Evolutionary conservation across 2,113 vertebrate species (phyloP), one percentile per base, ranked within the genome.

Genomic region (Arizona elegans): DNA sequence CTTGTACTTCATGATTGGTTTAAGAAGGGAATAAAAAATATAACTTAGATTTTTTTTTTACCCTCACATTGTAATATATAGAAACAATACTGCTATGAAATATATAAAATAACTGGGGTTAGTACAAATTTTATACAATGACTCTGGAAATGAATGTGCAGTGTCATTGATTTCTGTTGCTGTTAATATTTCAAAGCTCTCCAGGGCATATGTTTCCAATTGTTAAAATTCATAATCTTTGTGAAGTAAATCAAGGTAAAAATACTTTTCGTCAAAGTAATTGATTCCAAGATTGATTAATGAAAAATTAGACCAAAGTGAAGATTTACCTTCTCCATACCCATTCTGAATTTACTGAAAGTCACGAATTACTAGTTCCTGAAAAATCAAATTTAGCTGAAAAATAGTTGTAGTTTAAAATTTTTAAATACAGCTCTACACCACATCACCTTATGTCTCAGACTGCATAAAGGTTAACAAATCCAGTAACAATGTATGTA

Each of bases 1-100:
- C 96, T 97, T 97, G 90, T 96, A 92, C 19, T 96, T 97, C 95
- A 97, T 94, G 96, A 94, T 89, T 95, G 86, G 97, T 96, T 96
- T 95, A 86, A 95, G 93, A 92, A 91, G 94, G 75, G 17, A 81
- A 81, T 81, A 38, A 95, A 88, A 50, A 33, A 58, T 55, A 93
- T 87, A 92, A 86, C 88, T 19, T 62, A 54, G n/a, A 17, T 10
- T 56, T 11, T 81, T 11, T 81, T 92, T 95, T 81, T 91, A 75
- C 0, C 4, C 53, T 94, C 95, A 53, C 55, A 12, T 85, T 94
- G 15, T 70, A 90, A 50, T 62, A 58, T 96, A 89, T 90, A 70
- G 38, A 88, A 92, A 94, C 94, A 94, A 85, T 91, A 92, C 55
- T 75, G 94, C 93, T 93, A 70, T 93, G 75, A 93, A 88, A 93